Evolutionary conservation across 2,888 invertebrate genomes (phyloP).

Genomic region (Cordilura impudica): DNA sequence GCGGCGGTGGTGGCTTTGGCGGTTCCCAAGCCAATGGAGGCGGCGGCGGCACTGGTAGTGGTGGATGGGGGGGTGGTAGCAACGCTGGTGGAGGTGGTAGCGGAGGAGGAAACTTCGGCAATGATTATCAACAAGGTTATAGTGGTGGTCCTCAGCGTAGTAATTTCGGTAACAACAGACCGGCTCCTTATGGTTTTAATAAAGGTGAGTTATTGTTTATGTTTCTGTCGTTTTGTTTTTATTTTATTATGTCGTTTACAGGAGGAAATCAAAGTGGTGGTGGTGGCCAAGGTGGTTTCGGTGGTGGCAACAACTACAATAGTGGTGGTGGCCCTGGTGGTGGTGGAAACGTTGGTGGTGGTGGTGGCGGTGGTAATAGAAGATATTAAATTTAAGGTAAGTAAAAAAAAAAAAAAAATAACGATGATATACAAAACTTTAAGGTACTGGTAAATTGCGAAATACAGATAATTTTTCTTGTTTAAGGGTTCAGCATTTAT

Average conservation of each 20-base stretch:
- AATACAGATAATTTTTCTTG: background rate
- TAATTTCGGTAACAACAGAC: slow-evolving; percentile 73
- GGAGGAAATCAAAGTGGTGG: slow-evolving; percentile 69
- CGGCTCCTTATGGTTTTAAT: slow-evolving; percentile 74
- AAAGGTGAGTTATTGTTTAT: slow-evolving; percentile 66
- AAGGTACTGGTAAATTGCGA: background rate
- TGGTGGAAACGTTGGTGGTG: slow-evolving; percentile 72
- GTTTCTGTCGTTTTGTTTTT: background rate
- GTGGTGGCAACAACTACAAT: slow-evolving; percentile 72
- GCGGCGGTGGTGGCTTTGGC: slow-evolving; percentile 73
- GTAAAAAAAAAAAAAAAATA: slow-evolving; percentile 27
- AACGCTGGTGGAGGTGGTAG: slow-evolving; percentile 58
- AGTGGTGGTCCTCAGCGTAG: slow-evolving; percentile 90
- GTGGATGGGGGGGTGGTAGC: slow-evolving; percentile 63
- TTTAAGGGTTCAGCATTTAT: too few relatives aligned
- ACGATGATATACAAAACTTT: background rate
- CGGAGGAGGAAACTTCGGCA: slow-evolving; percentile 72
- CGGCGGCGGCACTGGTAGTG: slow-evolving; percentile 76
- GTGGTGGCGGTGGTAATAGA: slow-evolving; percentile 71
- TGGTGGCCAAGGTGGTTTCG: slow-evolving; percentile 65
- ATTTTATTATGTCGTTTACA: slow-evolving; percentile 12
- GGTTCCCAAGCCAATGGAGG: slow-evolving; percentile 75
- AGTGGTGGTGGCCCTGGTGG: slow-evolving; percentile 69
- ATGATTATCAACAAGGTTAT: slow-evolving; percentile 90
- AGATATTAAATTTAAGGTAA: slow-evolving; percentile 73